Percentiles rank a stretch among this genome's conserved stretches.
phyloP scores from a whole-genome alignment of 1,140 invertebrate genomes.

The Drosophila repleta region DNA sequence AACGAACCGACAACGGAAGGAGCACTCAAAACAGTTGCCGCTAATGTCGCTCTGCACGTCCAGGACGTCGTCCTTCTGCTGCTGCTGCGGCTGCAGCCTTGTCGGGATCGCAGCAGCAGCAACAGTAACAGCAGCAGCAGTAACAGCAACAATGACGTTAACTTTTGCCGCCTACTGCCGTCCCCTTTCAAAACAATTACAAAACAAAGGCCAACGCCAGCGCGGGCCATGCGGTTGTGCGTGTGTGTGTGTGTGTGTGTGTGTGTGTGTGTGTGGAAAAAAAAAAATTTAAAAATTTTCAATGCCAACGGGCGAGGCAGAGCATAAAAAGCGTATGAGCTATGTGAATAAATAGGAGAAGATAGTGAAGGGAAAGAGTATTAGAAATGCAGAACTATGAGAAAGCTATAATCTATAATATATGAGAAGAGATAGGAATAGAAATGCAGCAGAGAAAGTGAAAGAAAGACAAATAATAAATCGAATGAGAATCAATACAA shows the following conservation, averaged over 20 bases:
- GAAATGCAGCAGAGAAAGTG: neutral
- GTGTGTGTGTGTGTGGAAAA: conserved; percentile 15
- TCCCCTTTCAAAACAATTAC: conserved; percentile 71
- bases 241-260: conserved; percentile 8
- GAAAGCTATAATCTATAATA: too few relatives aligned
- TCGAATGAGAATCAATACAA: neutral
- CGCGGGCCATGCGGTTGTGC: conserved; percentile 14
- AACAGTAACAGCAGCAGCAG: conserved; percentile 11
- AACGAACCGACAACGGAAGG: conserved; percentile 71
- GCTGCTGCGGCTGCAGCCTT: conserved; percentile 44
- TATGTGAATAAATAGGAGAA: neutral
- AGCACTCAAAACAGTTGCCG: conserved; percentile 80
- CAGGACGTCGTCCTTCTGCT: conserved; percentile 58
- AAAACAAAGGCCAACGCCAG: conserved; percentile 67
- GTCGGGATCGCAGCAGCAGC: conserved; percentile 7
- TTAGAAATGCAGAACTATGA: neutral
- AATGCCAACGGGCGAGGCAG: conserved; percentile 24
- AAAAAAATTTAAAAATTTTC: too few relatives aligned
- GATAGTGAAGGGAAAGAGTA: neutral
- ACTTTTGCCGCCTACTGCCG: conserved; percentile 71
- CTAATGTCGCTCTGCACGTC: conserved; percentile 63
- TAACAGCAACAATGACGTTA: conserved; percentile 70
- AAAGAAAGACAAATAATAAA: neutral
- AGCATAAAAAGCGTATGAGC: neutral
- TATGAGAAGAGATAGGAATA: too few relatives aligned